A percentile compares a stretch with the other conserved stretches of the same genome.
Conservation (phyloP, 1,140 invertebrate species). For the Hycleus phaleratus region DNA sequence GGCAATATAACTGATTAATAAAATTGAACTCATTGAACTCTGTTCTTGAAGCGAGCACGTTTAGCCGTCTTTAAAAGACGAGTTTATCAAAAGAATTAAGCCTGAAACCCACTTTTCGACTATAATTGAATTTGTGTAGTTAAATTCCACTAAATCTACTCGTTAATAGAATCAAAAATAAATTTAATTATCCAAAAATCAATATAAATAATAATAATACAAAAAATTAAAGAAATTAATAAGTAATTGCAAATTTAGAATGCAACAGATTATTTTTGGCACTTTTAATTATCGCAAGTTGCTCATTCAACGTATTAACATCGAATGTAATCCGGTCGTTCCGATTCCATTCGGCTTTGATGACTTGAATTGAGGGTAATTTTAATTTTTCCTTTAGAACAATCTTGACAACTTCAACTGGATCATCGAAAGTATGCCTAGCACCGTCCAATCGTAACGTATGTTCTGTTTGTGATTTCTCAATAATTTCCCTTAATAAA, state of each 20-base stretch:
- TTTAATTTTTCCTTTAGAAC: conserved; percentile 8
- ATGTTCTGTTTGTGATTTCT: conserved; percentile 7
- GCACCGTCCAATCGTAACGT: conserved; percentile 7
- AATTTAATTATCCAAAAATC: no score
- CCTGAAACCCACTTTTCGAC: no score
- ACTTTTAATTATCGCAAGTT: conserved; percentile 4
- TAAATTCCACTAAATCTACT: no score
- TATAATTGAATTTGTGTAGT: no score
- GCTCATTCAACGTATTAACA: conserved; percentile 3
- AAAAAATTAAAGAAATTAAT: neutral
- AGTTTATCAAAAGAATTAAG: no score
- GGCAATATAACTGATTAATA: no score
- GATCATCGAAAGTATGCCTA: neutral
- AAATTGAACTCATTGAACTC: no score
- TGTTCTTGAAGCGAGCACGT: no score
- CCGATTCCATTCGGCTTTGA: neutral
- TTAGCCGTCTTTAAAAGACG: no score
- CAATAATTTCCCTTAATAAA: conserved; percentile 10
- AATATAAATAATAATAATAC: neutral
- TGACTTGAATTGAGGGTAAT: neutral
- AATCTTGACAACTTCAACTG: neutral
- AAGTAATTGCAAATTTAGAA: neutral
- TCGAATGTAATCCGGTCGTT: conserved; percentile 1
- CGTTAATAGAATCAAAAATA: no score
- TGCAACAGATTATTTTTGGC: conserved; percentile 6